Conservation (phyloP, 2,797 vertebrate genomes). For the Margarornis squamiger region DNA sequence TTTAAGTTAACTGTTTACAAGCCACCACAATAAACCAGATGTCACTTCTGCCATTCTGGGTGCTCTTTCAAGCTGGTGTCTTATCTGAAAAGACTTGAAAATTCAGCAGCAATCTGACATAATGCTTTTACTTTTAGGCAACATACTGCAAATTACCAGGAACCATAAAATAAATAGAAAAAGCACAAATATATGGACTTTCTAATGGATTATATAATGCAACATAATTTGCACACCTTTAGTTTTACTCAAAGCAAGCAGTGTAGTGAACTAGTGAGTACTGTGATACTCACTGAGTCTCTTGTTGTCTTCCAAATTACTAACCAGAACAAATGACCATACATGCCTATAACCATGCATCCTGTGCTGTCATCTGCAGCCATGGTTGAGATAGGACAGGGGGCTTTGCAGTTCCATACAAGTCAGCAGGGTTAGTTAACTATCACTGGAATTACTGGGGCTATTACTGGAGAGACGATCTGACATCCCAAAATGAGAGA, state of each 20-base stretch:
- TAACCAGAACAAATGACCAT: not conserved
- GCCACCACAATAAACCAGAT: not conserved
- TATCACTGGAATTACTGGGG: not conserved
- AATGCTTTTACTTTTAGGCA: not conserved
- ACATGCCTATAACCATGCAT: not conserved
- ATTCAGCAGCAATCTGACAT: not conserved
- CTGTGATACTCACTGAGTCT: not conserved
- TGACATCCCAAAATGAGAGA: not conserved
- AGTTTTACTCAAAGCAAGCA: not conserved
- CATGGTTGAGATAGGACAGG: not conserved
- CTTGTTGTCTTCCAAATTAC: not conserved
- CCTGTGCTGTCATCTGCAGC: not conserved
- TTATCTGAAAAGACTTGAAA: not conserved
- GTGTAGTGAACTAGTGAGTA: not conserved
- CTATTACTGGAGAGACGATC: not conserved
- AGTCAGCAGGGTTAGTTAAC: not conserved
- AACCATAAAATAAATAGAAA: not conserved
- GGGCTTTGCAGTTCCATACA: not conserved
- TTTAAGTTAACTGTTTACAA: constrained; percentile 27
- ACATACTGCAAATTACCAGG: not conserved
- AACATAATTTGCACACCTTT: not conserved
- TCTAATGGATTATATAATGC: not conserved
- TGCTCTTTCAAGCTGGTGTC: not conserved
- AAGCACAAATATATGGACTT: not conserved
- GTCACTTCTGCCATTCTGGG: not conserved